These are phyloP conservation scores for Gerris buenoi DNA, from an alignment of 1,140 invertebrate species.

Conservation along the genomic window DNA sequence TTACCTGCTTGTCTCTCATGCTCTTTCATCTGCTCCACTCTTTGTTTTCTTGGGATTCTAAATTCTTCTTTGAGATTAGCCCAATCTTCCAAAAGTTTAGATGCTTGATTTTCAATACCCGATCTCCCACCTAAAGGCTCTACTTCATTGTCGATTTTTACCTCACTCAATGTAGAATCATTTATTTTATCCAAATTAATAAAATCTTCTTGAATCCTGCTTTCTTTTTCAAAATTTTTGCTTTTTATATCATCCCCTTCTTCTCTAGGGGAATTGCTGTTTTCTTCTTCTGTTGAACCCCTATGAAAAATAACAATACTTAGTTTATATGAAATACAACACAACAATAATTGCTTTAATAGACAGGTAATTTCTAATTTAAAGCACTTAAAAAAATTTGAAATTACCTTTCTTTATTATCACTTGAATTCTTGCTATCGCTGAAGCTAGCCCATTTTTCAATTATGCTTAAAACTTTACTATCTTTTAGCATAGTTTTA, in stretches of 20 bases:
- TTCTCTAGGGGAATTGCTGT: conserved; percentile 4
- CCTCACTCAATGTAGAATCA: neutral
- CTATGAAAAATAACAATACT: conserved; percentile 7
- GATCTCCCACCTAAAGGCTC: neutral
- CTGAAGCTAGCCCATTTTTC: conserved; percentile 64
- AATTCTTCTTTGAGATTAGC: conserved; percentile 73
- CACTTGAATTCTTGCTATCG: conserved; percentile 8
- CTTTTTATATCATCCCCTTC: no score
- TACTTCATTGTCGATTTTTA: neutral
- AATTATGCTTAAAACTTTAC: conserved; percentile 68
- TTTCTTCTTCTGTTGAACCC: conserved; percentile 13
- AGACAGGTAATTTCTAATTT: no score
- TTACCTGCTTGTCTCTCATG: conserved; percentile 67
- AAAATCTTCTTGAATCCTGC: no score
- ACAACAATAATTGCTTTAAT: no score
- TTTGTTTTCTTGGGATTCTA: conserved; percentile 86
- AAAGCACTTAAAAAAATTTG: no score
- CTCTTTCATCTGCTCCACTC: conserved; percentile 82
- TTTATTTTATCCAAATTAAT: no score
- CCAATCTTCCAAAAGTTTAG: conserved; percentile 56
- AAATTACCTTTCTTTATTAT: conserved; percentile 17
- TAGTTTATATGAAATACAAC: no score
- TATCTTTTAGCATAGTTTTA: conserved; percentile 81
- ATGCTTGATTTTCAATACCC: conserved; percentile 32
- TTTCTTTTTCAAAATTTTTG: no score